Base-by-base conservation (phyloP, 2,888 invertebrate species). In the Ommatoiulus sabulosus region DNA sequence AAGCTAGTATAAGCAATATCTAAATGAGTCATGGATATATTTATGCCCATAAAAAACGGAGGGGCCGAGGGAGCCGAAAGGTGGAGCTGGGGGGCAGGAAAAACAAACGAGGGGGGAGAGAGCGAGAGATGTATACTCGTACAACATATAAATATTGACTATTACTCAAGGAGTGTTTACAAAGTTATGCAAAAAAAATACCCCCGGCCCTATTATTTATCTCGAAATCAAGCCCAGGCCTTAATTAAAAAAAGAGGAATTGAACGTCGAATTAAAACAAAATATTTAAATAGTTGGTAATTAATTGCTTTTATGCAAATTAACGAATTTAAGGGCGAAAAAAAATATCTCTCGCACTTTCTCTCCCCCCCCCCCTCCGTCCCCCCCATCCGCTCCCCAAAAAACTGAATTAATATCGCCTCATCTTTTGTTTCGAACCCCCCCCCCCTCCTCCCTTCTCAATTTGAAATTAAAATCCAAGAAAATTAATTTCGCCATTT, bases 91-190 rank as follows among this genome's bases (percentile, higher is more conserved):
- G 86, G 86, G 86, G 24, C 20, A 86, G 86, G n/a, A 86, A 80
- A 80, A 80, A 48, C 86, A 46, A 86, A 86, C 86, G 46, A 86
- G 86, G 86, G 85, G 85, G 44, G 44, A 86, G n/a, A n/a, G n/a
- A n/a, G n/a, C n/a, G n/a, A 35, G 35, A 35, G 86, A 80, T 35
- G 80, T 12, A 35, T 80, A 44, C 86, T 86, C 24, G 48, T 86
- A 86, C 86, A 48, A 86, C 80, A 80, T 86, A 86, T 86, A 86
- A 86, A 86, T 86, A 86, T 86, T 86, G 86, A 86, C 86, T 46
- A 86, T 48, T 44, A 44, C 86, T 44, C 86, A 86, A 48, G 86
- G 86, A 86, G 48, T 86, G 86, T 86, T 48, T 44, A 86, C 86
- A 48, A 86, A 86, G 86, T 86, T 86, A 48, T 86, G 86, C 80